Percentiles rank a stretch among this genome's conserved stretches.
These are phyloP conservation scores for Danaus plexippus DNA, from an alignment of 1,140 invertebrate genomes.

Conservation along the genomic window DNA sequence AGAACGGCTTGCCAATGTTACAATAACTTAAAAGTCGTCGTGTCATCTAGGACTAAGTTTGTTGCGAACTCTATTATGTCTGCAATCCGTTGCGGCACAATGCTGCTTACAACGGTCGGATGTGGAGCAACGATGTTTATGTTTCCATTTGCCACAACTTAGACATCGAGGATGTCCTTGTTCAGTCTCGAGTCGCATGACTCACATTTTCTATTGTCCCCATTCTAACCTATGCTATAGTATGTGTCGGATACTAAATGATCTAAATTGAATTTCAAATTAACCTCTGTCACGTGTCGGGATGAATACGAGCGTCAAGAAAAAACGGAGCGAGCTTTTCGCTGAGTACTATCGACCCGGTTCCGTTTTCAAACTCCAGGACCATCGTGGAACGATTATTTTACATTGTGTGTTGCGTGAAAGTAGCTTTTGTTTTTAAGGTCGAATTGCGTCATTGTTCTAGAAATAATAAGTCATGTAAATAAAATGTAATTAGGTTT, in stretches of 20 bases:
- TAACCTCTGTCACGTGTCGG: no score
- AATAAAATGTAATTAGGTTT: constrained; percentile 18
- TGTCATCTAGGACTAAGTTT: constrained; percentile 50
- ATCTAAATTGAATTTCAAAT: no score
- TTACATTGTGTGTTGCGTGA: constrained; percentile 12
- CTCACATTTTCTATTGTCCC: constrained; percentile 50
- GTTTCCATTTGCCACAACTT: constrained; percentile 55
- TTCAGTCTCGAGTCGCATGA: constrained; percentile 51
- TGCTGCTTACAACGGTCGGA: constrained; percentile 58
- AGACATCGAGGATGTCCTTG: constrained; percentile 55
- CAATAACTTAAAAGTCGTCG: constrained; percentile 53
- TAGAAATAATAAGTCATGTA: constrained; percentile 3
- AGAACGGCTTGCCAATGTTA: constrained; percentile 23
- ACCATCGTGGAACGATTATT: constrained; percentile 9
- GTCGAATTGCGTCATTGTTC: constrained; percentile 8
- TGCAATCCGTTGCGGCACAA: constrained; percentile 64
- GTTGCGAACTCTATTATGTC: constrained; percentile 64
- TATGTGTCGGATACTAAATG: constrained; percentile 13
- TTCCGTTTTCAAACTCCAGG: constrained; percentile 14
- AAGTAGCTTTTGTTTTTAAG: constrained; percentile 9
- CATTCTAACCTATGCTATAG: constrained; percentile 29
- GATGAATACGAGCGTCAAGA: no score
- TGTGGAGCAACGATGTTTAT: constrained; percentile 67
- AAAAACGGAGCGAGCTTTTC: constrained; percentile 15
- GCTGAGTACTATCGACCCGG: constrained; percentile 20